phyloP scores from a whole-genome alignment of 2,113 vertebrate species.

The Planiliza haematocheilus region DNA sequence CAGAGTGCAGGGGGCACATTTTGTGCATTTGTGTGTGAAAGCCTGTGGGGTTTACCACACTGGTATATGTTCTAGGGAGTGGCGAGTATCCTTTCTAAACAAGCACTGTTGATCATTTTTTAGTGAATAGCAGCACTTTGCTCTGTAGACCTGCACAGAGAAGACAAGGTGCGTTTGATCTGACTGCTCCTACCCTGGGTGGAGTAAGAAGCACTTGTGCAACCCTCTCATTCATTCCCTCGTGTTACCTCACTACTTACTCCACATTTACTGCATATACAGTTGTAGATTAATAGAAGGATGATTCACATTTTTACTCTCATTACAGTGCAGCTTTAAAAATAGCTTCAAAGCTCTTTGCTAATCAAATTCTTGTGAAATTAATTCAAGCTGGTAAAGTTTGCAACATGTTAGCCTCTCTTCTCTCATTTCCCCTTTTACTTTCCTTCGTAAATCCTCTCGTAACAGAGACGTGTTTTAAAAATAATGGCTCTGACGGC shows the following conservation, averaged over 20 bases:
- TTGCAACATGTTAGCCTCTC: conserved; percentile 7
- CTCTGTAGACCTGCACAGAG: conserved; percentile 14
- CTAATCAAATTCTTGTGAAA: not conserved
- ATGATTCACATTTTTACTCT: conserved; percentile 11
- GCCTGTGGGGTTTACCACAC: not conserved
- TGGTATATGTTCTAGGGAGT: conserved; percentile 2
- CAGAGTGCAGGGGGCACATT: conserved; percentile 59
- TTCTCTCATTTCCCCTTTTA: conserved; percentile 18
- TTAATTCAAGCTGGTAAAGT: conserved; percentile 15
- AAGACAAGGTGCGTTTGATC: conserved; percentile 51
- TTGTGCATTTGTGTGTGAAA: conserved; percentile 24
- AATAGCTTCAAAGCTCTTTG: not conserved
- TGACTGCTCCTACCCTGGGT: conserved; percentile 5
- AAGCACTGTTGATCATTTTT: conserved; percentile 8
- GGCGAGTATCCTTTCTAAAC: conserved; percentile 8
- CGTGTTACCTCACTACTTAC: conserved; percentile 11
- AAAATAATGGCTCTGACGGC: conserved; percentile 23
- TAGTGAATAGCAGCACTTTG: too few relatives aligned
- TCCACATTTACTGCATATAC: conserved; percentile 19
- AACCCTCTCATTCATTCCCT: not conserved
- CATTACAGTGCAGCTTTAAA: not conserved
- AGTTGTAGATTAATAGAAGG: not conserved
- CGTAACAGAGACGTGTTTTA: conserved; percentile 12
- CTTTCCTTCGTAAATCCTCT: conserved; percentile 15
- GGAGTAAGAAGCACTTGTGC: conserved; percentile 23